Conservation (phyloP, 2,113 vertebrate genomes). For the Halcyon malimbica region DNA sequence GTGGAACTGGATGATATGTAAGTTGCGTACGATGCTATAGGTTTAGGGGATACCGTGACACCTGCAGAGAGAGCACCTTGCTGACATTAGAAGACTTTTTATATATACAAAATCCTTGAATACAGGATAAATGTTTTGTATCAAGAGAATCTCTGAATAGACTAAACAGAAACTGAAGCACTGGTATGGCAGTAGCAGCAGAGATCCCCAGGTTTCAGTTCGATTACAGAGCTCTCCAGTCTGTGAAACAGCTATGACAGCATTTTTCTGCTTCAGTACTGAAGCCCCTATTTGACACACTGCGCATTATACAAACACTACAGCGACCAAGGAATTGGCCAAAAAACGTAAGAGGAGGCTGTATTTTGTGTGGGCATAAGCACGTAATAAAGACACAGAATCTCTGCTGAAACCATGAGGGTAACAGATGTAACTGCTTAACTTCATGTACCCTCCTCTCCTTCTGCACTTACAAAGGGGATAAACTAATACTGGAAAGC, state of each 20-base stretch:
- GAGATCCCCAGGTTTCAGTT: neutral
- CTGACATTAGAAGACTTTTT: neutral
- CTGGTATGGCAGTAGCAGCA: neutral
- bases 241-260: neutral
- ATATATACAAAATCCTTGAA: neutral
- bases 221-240: neutral
- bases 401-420: neutral
- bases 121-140: neutral
- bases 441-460: neutral
- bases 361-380: rapidly evolving
- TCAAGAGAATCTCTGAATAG: neutral
- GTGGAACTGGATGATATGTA: rapidly evolving
- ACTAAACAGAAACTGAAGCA: neutral
- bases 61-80: neutral
- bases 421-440: rapidly evolving
- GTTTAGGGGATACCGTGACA: neutral
- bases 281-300: neutral
- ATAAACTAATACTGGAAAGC: neutral
- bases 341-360: neutral
- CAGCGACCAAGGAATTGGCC: rapidly evolving
- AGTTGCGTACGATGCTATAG: neutral
- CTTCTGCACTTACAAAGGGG: neutral
- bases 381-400: neutral
- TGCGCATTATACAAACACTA: neutral
- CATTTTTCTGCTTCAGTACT: neutral